Evolutionary conservation across 1,140 invertebrate genomes (phyloP), one percentile per base, ranked within the genome.

Genomic region (Sinella curviseta): DNA sequence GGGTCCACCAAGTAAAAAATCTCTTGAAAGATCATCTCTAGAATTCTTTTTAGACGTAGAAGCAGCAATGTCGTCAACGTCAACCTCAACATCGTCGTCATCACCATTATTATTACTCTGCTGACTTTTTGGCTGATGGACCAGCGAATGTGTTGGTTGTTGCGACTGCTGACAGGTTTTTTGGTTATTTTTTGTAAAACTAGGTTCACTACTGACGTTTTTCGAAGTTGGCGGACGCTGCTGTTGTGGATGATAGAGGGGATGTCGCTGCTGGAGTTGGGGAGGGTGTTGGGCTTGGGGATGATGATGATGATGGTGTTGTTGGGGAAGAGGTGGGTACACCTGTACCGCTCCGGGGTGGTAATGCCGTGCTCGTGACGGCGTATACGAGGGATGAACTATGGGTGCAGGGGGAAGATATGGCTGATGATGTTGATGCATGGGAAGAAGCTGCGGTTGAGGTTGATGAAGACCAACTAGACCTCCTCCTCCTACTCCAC

Each of bases 381-480:
- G 26, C 12, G 8, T 30, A 30, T 70, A 70, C 3, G 26, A 4
- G 8, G 65, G 65, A 70, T 70, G 65, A n/a, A 70, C 31, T 30
- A 26, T 16, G 16, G 65, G 65, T 33, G 65, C 12, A 74, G 67
- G 24, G 48, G 30, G 28, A 39, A 33, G 12, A 78, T 74, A 31
- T 39, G 75, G 67, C 12, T 67, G 65, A 35, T 67, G 65, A 36
- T 33, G 55, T 14, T 26, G 33, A 57, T 36, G 34, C 55, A 36
- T 67, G 33, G 20, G 73, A 77, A 30, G 74, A 74, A 28, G 67
- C 1, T 78, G 65, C n/a, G 12, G 54, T 12, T 78, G 70, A 57
- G 48, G 67, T 12, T 54, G 75, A 31, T 55, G 67, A 57, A 70
- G 39, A 36, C 39, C 39, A 48, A 20, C 39, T 48, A 16, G 12